Conservation (phyloP, 1,140 invertebrate genomes). For the Eupeodes corollae region DNA sequence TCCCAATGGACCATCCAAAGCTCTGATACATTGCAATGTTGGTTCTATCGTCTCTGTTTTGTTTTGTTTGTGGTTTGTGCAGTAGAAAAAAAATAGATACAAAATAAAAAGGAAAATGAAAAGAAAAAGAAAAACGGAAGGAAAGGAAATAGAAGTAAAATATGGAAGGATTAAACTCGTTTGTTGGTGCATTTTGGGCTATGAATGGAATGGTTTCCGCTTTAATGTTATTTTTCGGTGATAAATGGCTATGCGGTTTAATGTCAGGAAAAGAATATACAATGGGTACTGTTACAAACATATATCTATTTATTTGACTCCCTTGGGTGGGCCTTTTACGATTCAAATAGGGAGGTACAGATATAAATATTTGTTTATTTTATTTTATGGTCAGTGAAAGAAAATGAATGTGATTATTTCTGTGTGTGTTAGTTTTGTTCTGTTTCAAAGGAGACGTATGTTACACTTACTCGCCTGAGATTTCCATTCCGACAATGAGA, state of each 20-base stretch:
- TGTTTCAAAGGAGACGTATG: not conserved
- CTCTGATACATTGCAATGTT: slow-evolving; percentile 39
- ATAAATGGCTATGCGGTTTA: too few species aligned
- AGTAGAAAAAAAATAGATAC: not conserved
- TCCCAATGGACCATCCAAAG: slow-evolving; percentile 41
- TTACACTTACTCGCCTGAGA: slow-evolving; percentile 34
- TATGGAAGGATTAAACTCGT: too few species aligned
- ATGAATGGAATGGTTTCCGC: too few species aligned
- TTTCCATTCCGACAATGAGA: slow-evolving; percentile 42
- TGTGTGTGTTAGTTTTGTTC: too few species aligned
- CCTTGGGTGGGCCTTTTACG: too few species aligned
- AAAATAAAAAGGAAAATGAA: slow-evolving; percentile 1
- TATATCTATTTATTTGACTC: too few species aligned
- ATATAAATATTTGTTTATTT: too few species aligned
- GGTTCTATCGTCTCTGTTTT: slow-evolving; percentile 37
- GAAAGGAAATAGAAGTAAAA: not conserved
- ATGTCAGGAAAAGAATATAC: too few species aligned
- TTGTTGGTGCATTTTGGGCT: too few species aligned
- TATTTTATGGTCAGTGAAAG: not conserved
- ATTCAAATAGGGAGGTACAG: too few species aligned
- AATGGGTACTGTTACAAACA: too few species aligned
- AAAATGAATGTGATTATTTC: not conserved
- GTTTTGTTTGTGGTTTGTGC: slow-evolving; percentile 20
- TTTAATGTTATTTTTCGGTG: too few species aligned
- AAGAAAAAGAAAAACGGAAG: not conserved